Evolutionary conservation across 1,140 invertebrate species (phyloP).

Genomic region (Diprion similis): DNA sequence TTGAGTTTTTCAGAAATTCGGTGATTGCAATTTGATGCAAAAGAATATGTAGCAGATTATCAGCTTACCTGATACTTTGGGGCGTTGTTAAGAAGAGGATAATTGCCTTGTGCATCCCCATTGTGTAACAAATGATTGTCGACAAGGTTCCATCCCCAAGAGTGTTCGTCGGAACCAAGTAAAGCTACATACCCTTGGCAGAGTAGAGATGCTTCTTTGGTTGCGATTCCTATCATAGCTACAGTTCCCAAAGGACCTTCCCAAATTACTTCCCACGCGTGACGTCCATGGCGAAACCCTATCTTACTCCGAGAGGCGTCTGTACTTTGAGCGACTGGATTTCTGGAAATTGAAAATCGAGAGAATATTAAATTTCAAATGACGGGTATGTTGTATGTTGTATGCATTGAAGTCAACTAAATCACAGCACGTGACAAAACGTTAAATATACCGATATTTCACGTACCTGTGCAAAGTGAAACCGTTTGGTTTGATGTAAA

Average conservation of each 20-base stretch:
- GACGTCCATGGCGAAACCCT: slow-evolving; percentile 90
- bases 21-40: neutral
- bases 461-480: slow-evolving; percentile 89
- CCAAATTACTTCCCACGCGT: slow-evolving; percentile 99
- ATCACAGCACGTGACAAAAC: neutral
- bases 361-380: neutral
- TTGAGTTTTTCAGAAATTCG: no score
- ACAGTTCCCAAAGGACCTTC: slow-evolving; percentile 97
- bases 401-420: no score
- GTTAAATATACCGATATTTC: neutral
- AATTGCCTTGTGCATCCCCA: slow-evolving; percentile 94
- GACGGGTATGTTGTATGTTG: no score
- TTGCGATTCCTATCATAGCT: slow-evolving; percentile 94
- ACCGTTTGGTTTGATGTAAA: slow-evolving; percentile 96
- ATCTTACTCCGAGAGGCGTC: slow-evolving; percentile 96
- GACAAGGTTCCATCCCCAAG: slow-evolving; percentile 99
- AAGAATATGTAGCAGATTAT: neutral
- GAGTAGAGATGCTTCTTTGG: slow-evolving; percentile 89
- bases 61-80: slow-evolving; percentile 92
- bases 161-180: slow-evolving; percentile 94
- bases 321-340: slow-evolving; percentile 98
- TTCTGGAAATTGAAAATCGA: slow-evolving; percentile 61
- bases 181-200: slow-evolving; percentile 95
- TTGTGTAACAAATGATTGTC: slow-evolving; percentile 98
- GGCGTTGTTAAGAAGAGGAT: slow-evolving; percentile 95